Percentiles rank a stretch among this genome's conserved stretches.
These are phyloP conservation scores for Petrolisthes cinctipes DNA, from an alignment of 2,888 invertebrate genomes.

Conservation along the genomic window DNA sequence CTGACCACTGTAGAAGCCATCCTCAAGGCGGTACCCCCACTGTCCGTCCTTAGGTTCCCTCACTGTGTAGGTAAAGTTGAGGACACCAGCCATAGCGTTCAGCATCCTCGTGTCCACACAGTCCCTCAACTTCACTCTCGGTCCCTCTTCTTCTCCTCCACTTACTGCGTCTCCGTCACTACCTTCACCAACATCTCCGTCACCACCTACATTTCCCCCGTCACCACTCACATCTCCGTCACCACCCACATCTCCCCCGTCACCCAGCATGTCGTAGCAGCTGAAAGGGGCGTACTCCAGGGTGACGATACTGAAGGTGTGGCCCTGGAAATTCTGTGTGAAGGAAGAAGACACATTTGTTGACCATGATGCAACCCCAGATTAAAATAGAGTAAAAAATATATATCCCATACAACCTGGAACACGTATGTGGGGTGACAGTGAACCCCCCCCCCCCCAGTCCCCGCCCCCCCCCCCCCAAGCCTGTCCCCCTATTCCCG, in stretches of 20 bases:
- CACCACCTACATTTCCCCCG: too few species aligned
- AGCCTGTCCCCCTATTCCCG: too few species aligned
- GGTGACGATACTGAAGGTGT: slow-evolving; percentile 49
- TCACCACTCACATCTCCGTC: too few species aligned
- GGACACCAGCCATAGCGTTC: slow-evolving; percentile 32
- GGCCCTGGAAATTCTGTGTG: slow-evolving; percentile 50
- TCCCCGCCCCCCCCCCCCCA: too few species aligned
- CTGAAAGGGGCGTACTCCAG: slow-evolving; percentile 61
- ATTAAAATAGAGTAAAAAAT: too few species aligned
- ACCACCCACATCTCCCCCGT: neutral
- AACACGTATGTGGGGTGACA: too few species aligned
- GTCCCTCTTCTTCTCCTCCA: neutral
- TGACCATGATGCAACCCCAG: too few species aligned
- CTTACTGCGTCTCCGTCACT: neutral
- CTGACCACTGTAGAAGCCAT: slow-evolving; percentile 56
- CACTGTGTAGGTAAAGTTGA: slow-evolving; percentile 61
- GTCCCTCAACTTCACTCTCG: slow-evolving; percentile 25
- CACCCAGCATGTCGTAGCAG: slow-evolving; percentile 39
- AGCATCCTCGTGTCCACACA: slow-evolving; percentile 58
- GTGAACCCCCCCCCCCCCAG: too few species aligned
- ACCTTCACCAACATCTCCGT: too few species aligned
- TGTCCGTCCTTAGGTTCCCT: slow-evolving; percentile 50
- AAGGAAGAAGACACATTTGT: neutral
- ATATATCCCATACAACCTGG: too few species aligned
- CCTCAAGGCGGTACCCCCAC: slow-evolving; percentile 55